Evolutionary conservation across 2,888 invertebrate genomes (phyloP), one percentile per base, ranked within the genome.

Genomic region (Exocentrus adspersus): DNA sequence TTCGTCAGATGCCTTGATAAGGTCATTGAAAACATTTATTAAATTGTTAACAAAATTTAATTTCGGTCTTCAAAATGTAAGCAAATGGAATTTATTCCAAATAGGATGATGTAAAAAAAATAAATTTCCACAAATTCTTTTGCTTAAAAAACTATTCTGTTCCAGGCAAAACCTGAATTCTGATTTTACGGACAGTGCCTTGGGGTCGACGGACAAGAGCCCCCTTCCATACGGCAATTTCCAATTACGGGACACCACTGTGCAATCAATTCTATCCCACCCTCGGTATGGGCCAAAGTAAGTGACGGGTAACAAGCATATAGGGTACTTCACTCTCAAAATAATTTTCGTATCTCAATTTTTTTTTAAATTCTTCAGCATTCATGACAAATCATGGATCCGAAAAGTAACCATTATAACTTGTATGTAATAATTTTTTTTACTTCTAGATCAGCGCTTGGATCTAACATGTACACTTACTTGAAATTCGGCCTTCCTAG

Each of bases 141-240:
- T n/a, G n/a, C n/a, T n/a, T n/a, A n/a, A n/a, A n/a, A n/a, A n/a
- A n/a, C n/a, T 56, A 30, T 64, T 65, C 64, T 69, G 51, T 82
- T 85, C 1, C 85, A 93, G 96, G 81, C 95, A 96, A 89, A 96
- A 96, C 82, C 86, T 96, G 75, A 96, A 96, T 84, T 95, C 95
- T 0, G 96, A 96, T 84, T 96, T 96, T 83, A 95, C 96, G 70
- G 96, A 96, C 83, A 95, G 95, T 72, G 96, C 96, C 1, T 84
- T 96, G 69, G 96, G 96, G 57, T 94, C 94, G 69, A 93, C 94
- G 41, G 95, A 96, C 80, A 94, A 95, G 84, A 94, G 94, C 72
- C 95, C 95, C 42, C 86, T 95, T 76, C 95, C 95, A 60, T 95
- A 95, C 83, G 96, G 96, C 60, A 96, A 96, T 82, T 97, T 97